phyloP scores from a whole-genome alignment of 1,140 invertebrate species.

The Ceratina australensis region DNA sequence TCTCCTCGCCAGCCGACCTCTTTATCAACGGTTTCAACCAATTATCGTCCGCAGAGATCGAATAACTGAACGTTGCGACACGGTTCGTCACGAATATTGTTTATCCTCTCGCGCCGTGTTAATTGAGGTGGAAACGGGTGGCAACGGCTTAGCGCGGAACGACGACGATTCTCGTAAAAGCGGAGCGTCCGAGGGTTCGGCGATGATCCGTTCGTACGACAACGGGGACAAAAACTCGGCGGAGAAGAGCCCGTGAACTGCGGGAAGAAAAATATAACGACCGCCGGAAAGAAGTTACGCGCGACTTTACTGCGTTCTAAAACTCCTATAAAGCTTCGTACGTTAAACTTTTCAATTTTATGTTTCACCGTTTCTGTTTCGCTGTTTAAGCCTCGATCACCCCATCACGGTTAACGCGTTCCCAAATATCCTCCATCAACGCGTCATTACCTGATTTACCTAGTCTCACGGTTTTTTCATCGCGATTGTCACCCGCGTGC shows the following conservation, averaged over 20 bases:
- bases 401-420: background rate
- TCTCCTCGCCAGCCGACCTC: background rate
- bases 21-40: slow-evolving; percentile 18
- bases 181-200: background rate
- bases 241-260: slow-evolving; percentile 47
- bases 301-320: slow-evolving; percentile 76
- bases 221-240: slow-evolving; percentile 66
- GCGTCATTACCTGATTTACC: background rate
- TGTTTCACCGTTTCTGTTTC: slow-evolving; percentile 68
- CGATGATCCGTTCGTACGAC: slow-evolving; percentile 59
- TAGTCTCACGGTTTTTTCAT: background rate
- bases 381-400: slow-evolving; percentile 37
- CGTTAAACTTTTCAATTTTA: slow-evolving; percentile 79
- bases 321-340: slow-evolving; percentile 75
- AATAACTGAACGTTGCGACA: background rate
- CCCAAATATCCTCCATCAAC: background rate
- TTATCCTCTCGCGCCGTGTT: no score
- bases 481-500: no score
- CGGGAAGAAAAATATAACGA: slow-evolving; percentile 75
- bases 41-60: slow-evolving; percentile 21
- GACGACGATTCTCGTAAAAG: slow-evolving; percentile 33
- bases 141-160: background rate
- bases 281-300: slow-evolving; percentile 72
- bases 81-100: no score
- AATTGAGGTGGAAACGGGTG: background rate